A percentile compares a stretch with the other conserved stretches of the same genome.
phyloP scores from a whole-genome alignment of 2,113 vertebrate species.

The Pygathrix nemaeus region DNA sequence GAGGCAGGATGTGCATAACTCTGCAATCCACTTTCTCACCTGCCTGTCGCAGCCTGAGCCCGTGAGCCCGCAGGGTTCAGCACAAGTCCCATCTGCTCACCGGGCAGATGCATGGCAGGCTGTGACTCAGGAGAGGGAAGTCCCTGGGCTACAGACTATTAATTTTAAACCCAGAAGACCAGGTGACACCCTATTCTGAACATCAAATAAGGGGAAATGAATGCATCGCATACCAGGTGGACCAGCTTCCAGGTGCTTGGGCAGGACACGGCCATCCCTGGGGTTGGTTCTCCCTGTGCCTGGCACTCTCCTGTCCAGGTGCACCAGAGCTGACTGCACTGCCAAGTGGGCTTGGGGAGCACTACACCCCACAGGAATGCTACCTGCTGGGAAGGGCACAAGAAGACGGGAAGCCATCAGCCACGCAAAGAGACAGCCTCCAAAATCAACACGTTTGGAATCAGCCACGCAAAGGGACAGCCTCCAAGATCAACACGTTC shows the following conservation, averaged over 20 bases:
- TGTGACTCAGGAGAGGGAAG: background rate
- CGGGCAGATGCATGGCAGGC: background rate
- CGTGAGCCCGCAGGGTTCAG: background rate
- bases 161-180: background rate
- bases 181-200: background rate
- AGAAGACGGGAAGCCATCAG: background rate
- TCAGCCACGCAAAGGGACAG: background rate
- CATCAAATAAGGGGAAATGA: background rate
- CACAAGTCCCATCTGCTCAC: background rate
- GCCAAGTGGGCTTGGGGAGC: background rate
- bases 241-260: background rate
- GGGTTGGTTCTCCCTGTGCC: rapidly evolving
- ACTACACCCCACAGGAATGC: conserved; percentile 44
- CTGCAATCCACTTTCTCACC: conserved; percentile 65
- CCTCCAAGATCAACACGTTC: conserved; percentile 22
- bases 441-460: background rate
- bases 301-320: background rate
- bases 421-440: background rate
- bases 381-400: conserved; percentile 32
- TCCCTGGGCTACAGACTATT: background rate
- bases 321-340: background rate
- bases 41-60: conserved; percentile 57
- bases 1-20: conserved; percentile 8
- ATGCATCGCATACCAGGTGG: too few species aligned
- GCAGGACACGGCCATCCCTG: rapidly evolving